A percentile compares a stretch with the other conserved stretches of the same genome.
These are phyloP conservation scores for Callyntrura sp. DNA, from an alignment of 2,888 invertebrate genomes.

Conservation along the genomic window DNA sequence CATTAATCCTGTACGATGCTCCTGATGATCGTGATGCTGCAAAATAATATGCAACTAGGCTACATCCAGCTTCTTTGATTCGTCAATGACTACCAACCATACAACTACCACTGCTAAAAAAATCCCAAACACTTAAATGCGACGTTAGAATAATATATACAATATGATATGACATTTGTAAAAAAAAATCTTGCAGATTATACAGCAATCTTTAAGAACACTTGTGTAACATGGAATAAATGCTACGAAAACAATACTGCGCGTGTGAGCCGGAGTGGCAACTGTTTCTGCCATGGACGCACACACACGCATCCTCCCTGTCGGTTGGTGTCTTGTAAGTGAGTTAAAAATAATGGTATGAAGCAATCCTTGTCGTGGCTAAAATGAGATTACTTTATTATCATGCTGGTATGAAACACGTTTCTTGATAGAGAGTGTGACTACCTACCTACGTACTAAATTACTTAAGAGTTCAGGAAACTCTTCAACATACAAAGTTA, in stretches of 20 bases:
- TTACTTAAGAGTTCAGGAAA: slow-evolving; percentile 21
- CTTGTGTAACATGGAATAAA: slow-evolving; percentile 75
- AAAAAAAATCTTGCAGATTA: slow-evolving; percentile 38
- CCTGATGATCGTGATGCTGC: slow-evolving; percentile 6
- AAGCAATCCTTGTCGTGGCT: slow-evolving; percentile 12
- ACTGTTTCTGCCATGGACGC: background rate
- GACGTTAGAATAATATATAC: background rate
- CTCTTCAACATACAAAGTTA: slow-evolving; percentile 14
- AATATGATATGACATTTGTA: slow-evolving; percentile 24
- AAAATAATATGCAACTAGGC: background rate
- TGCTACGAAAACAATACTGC: slow-evolving; percentile 41
- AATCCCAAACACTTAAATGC: background rate
- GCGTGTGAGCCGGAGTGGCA: slow-evolving; percentile 1
- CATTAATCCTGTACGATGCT: slow-evolving; percentile 68
- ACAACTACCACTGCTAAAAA: background rate
- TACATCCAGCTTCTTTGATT: slow-evolving; percentile 17
- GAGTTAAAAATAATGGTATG: slow-evolving; percentile 18
- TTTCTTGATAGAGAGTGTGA: background rate
- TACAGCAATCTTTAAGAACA: slow-evolving; percentile 61
- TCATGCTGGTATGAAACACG: background rate
- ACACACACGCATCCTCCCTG: background rate
- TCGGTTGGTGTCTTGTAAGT: slow-evolving; percentile 35
- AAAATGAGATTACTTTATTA: slow-evolving; percentile 54
- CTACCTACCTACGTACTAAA: slow-evolving; percentile 25
- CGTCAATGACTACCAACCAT: too few relatives aligned